phyloP scores from a whole-genome alignment of 2,797 vertebrate genomes.

The Microctenopoma lineatum region DNA sequence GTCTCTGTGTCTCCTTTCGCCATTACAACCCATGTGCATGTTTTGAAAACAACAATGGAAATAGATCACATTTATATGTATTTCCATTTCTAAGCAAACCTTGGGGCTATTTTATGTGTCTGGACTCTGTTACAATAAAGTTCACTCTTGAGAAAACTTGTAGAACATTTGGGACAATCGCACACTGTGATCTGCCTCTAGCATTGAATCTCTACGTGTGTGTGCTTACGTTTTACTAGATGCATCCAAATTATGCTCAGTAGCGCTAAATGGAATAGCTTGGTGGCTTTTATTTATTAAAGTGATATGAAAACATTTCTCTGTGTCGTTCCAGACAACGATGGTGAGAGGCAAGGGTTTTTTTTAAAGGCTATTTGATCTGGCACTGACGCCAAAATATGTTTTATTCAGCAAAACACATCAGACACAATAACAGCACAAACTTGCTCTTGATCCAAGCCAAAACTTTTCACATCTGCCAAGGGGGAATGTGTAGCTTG shows the following conservation, averaged over 20 bases:
- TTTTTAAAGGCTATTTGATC: slow-evolving; percentile 70
- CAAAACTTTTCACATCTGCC: slow-evolving; percentile 63
- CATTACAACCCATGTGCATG: slow-evolving; percentile 42
- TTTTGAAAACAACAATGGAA: slow-evolving; percentile 42
- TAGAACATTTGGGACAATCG: slow-evolving; percentile 32
- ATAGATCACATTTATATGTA: slow-evolving; percentile 31
- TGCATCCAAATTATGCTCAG: slow-evolving; percentile 30
- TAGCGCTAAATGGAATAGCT: slow-evolving; percentile 14
- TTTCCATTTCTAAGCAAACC: slow-evolving; percentile 46
- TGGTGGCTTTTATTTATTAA: slow-evolving; percentile 32
- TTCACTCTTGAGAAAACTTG: slow-evolving; percentile 32
- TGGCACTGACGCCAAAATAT: slow-evolving; percentile 61
- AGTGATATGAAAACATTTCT: slow-evolving; percentile 35
- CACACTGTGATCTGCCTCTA: background rate
- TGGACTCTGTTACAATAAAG: slow-evolving; percentile 32
- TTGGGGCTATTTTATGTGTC: slow-evolving; percentile 32
- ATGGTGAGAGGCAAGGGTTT: slow-evolving; percentile 45
- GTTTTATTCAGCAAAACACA: slow-evolving; percentile 71
- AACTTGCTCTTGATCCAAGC: slow-evolving; percentile 58
- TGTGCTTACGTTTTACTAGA: slow-evolving; percentile 33
- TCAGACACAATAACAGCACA: slow-evolving; percentile 61
- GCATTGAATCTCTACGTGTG: slow-evolving; percentile 18
- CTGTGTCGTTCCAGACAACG: slow-evolving; percentile 45
- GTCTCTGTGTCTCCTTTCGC: slow-evolving; percentile 39
- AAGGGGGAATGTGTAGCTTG: slow-evolving; percentile 27